Evolutionary conservation across 2,797 vertebrate species (phyloP), one percentile per base, ranked within the genome.

Genomic region (Gambusia yucatana): DNA sequence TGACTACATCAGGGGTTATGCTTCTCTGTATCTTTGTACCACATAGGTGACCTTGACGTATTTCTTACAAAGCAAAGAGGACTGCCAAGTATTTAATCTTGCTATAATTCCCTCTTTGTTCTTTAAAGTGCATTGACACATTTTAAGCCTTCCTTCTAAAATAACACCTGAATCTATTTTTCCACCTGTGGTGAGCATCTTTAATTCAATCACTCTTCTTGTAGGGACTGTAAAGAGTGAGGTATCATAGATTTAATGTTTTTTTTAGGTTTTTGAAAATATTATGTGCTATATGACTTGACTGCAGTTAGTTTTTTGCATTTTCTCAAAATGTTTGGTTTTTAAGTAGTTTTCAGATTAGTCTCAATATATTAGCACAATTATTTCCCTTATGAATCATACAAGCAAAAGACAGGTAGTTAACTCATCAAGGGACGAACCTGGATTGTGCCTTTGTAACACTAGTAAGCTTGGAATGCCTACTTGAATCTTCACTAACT

Each of bases 51-150:
- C 78, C 81, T 81, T 71, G 46, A 52, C 77, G 73, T 69, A 73
- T 81, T 73, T 90, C 70, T 83, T 52, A 77, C 43, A 78, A 83
- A 84, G 61, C 14, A 72, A 14, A 67, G 20, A 79, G 73, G 41
- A 33, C 30, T 69, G 50, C 6, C 48, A 59, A 79, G 39, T 70
- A 47, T 63, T 73, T 75, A 28, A 61, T 69, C 48, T 76, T 67
- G 50, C n/a, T 11, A 50, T 74, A 55, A 25, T 63, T 72, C 79
- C 79, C 50, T 39, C 1, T 39, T 63, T 77, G 63, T 41, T 52
- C 72, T 74, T 79, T 30, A 80, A 70, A 1, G 76, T 87, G 59
- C 77, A 57, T 65, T 78, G 70, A 39, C 72, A 61, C 59, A 8
- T 75, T 77, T 76, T 72, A 70, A 73, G 63, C 17, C 28, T 4